phyloP scores from a whole-genome alignment of 2,797 vertebrate genomes.

The Rhinogobio ventralis region DNA sequence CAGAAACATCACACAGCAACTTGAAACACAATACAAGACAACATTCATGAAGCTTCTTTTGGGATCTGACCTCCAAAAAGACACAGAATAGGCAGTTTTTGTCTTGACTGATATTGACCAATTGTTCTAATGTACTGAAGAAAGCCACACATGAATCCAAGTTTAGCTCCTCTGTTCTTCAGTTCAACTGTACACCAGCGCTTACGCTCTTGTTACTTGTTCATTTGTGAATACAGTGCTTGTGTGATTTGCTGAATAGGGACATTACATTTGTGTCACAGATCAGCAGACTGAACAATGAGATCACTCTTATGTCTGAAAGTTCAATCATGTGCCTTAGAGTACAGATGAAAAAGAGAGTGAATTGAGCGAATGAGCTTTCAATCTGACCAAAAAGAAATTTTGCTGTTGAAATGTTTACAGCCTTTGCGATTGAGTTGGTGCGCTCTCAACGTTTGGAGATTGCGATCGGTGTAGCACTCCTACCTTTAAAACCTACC shows the following conservation, averaged over 20 bases:
- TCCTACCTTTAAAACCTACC: not conserved
- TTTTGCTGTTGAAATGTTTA: not conserved
- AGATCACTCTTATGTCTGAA: slow-evolving; percentile 43
- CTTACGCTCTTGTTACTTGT: slow-evolving; percentile 47
- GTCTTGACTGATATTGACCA: slow-evolving; percentile 3
- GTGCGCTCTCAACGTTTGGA: not conserved
- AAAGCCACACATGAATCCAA: slow-evolving; percentile 37
- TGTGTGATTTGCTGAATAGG: slow-evolving; percentile 56
- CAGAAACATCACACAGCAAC: not conserved
- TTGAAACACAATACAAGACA: slow-evolving; percentile 15
- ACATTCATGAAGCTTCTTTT: slow-evolving; percentile 10
- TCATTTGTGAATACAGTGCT: slow-evolving; percentile 51
- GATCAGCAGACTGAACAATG: slow-evolving; percentile 48
- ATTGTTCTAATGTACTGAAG: slow-evolving; percentile 34
- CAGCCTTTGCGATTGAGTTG: not conserved
- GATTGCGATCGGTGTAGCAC: not conserved
- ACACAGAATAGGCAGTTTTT: slow-evolving; percentile 15
- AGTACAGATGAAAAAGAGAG: slow-evolving; percentile 32
- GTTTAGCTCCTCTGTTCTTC: slow-evolving; percentile 38
- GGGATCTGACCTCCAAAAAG: slow-evolving; percentile 25
- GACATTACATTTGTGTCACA: slow-evolving; percentile 50
- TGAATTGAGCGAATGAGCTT: slow-evolving; percentile 19
- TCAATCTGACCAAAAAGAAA: slow-evolving; percentile 20
- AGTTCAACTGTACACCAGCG: slow-evolving; percentile 37
- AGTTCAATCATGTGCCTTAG: slow-evolving; percentile 47